Percentiles rank a stretch among this genome's conserved stretches.
These are phyloP conservation scores for Hetaerina titia DNA, from an alignment of 2,888 invertebrate genomes.

Conservation along the genomic window DNA sequence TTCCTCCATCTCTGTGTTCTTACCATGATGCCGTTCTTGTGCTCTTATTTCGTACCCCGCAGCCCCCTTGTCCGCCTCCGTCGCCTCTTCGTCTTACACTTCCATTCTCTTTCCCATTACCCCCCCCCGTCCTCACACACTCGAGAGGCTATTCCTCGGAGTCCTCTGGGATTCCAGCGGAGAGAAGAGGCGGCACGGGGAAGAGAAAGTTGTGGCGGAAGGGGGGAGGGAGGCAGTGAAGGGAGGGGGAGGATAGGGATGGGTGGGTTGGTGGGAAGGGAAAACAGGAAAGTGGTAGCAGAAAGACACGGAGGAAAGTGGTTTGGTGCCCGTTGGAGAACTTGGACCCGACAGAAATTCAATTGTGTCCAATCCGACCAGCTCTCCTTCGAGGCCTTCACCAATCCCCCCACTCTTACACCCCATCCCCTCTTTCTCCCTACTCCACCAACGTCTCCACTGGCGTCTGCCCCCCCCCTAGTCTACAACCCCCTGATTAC, in stretches of 20 bases:
- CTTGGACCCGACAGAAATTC: slow-evolving; percentile 51
- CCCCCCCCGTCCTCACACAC: neutral
- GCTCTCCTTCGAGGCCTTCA: neutral
- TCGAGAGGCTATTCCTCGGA: neutral
- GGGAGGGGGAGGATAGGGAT: neutral
- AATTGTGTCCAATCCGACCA: slow-evolving; percentile 41
- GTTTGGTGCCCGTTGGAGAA: slow-evolving; percentile 45
- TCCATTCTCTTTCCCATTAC: slow-evolving; percentile 33
- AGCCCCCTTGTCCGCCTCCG: neutral
- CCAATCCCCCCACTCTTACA: neutral
- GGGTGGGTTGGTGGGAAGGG: neutral
- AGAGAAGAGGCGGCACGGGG: neutral
- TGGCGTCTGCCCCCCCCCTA: neutral
- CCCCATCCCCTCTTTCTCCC: neutral
- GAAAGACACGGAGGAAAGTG: slow-evolving; percentile 34
- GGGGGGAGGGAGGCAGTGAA: neutral
- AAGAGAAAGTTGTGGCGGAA: neutral
- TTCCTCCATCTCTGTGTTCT: neutral
- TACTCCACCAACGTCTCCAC: neutral
- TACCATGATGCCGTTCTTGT: neutral
- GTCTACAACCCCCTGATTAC: neutral
- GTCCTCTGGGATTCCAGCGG: neutral
- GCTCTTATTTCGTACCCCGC: neutral
- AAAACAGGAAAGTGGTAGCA: slow-evolving; percentile 5
- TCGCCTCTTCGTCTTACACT: neutral